These are phyloP conservation scores for Magallana ariakensis DNA, from an alignment of 1,140 invertebrate genomes.

Conservation along the genomic window DNA sequence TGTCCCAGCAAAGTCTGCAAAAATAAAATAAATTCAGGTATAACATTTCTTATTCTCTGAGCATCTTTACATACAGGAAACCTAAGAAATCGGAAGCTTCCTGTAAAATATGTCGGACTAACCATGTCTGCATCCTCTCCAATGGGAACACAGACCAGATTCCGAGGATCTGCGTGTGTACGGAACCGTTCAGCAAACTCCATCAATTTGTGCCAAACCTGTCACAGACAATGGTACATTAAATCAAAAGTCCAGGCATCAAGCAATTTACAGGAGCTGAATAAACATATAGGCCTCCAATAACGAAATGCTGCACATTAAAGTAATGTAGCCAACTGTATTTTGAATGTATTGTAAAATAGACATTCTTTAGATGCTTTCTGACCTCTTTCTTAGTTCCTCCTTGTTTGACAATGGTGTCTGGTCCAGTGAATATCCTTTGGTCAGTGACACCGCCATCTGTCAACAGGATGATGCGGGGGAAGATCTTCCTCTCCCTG, in stretches of 20 bases:
- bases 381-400: constrained; percentile 41
- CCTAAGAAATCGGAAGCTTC: no score
- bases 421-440: constrained; percentile 54
- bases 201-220: constrained; percentile 50
- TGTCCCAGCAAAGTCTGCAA: constrained; percentile 40
- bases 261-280: no score
- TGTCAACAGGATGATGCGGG: constrained; percentile 53
- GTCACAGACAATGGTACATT: not conserved
- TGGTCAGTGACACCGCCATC: constrained; percentile 56
- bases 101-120: not conserved
- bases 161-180: constrained; percentile 41
- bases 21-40: not conserved
- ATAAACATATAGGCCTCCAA: no score
- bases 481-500: constrained; percentile 49
- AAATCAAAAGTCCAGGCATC: no score
- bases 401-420: constrained; percentile 48
- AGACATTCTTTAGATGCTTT: no score
- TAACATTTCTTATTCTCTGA: not conserved
- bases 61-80: no score
- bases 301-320: no score
- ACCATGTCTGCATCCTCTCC: constrained; percentile 44
- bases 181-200: constrained; percentile 54
- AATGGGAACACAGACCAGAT: constrained; percentile 47
- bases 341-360: no score
- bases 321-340: no score